Conservation (phyloP, 2,888 invertebrate species). For the Melolontha melolontha region DNA sequence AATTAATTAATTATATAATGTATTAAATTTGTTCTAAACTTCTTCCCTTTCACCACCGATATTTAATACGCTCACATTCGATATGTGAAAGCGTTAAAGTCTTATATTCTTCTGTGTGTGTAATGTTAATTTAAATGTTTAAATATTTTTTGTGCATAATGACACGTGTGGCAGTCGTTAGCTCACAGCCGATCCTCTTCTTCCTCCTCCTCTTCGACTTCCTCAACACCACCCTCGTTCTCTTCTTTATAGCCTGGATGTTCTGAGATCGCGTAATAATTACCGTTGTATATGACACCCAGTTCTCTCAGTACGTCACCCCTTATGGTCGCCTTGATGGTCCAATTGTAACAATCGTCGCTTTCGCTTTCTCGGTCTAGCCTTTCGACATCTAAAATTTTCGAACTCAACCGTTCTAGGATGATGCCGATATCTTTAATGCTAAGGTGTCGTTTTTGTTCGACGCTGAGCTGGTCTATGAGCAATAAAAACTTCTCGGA, state of each 20-base stretch:
- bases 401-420: conserved; percentile 90
- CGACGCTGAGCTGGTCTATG: conserved; percentile 92
- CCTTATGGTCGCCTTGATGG: conserved; percentile 93
- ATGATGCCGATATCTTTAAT: conserved; percentile 97
- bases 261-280: conserved; percentile 95
- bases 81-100: conserved; percentile 59
- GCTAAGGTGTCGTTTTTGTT: conserved; percentile 91
- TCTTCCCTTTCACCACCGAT: conserved; percentile 31
- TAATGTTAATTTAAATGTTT: conserved; percentile 29
- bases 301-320: conserved; percentile 92
- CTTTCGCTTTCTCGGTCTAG: conserved; percentile 92
- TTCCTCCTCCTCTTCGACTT: conserved; percentile 86
- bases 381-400: conserved; percentile 93
- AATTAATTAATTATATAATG: conserved; percentile 29
- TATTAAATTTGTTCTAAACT: conserved; percentile 38
- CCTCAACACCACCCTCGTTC: conserved; percentile 86
- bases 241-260: conserved; percentile 94
- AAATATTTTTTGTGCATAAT: conserved; percentile 56
- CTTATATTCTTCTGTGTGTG: conserved; percentile 14
- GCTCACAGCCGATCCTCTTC: conserved; percentile 72
- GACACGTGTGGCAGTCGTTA: conserved; percentile 52
- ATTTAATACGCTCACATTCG: conserved; percentile 55
- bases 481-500: conserved; percentile 93
- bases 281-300: conserved; percentile 94
- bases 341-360: conserved; percentile 96